These are phyloP conservation scores for Megalops cyprinoides DNA, from an alignment of 2,797 vertebrate genomes.

Conservation along the genomic window DNA sequence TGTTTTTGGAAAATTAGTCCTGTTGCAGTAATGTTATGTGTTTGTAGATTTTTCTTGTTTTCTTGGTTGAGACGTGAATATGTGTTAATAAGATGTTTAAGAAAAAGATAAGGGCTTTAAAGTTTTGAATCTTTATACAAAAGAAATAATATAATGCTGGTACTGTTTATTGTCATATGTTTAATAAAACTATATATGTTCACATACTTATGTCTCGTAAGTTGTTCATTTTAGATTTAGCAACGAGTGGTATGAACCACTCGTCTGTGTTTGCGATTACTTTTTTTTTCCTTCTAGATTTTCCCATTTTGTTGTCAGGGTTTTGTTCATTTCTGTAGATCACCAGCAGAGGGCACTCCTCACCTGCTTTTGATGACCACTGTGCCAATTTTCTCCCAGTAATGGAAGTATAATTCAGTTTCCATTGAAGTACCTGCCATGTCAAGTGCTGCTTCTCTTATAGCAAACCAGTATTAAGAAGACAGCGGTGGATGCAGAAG, in stretches of 20 bases:
- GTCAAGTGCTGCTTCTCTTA: constrained; percentile 28
- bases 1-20: constrained; percentile 38
- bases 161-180: constrained; percentile 58
- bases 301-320: not conserved
- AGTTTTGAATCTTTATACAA: constrained; percentile 58
- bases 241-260: no score
- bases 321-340: not conserved
- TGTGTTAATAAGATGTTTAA: constrained; percentile 50
- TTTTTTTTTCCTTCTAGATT: not conserved
- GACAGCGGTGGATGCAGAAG: not conserved
- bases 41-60: constrained; percentile 45
- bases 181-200: constrained; percentile 60
- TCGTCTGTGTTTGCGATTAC: not conserved
- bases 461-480: not conserved
- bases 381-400: constrained; percentile 38
- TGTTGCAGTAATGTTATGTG: constrained; percentile 43
- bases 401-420: not conserved
- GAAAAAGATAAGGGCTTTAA: constrained; percentile 59
- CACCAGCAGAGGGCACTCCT: constrained; percentile 50
- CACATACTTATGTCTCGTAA: constrained; percentile 20
- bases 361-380: constrained; percentile 13
- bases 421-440: constrained; percentile 10
- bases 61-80: constrained; percentile 39
- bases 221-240: not conserved
- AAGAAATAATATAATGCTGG: constrained; percentile 49